Evolutionary conservation across 2,888 invertebrate species (phyloP).

Genomic region (Alentia gelatinosa): DNA sequence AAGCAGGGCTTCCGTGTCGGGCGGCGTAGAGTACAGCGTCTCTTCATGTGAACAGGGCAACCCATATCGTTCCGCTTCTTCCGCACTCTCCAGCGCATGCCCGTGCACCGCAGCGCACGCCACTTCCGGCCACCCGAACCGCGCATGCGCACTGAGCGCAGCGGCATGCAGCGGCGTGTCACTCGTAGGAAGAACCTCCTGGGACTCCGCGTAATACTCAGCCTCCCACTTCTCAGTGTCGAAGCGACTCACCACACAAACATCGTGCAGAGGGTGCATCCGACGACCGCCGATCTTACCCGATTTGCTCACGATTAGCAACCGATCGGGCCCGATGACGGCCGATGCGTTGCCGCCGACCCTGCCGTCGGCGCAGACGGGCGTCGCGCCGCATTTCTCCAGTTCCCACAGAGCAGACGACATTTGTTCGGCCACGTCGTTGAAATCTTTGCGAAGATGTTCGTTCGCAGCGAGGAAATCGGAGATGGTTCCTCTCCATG

Average conservation of each 20-base stretch:
- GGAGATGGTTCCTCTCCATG: constrained; percentile 49
- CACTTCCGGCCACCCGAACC: constrained; percentile 45
- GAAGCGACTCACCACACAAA: constrained; percentile 61
- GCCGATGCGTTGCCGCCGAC: constrained; percentile 62
- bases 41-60: constrained; percentile 61
- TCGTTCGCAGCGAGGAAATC: constrained; percentile 7
- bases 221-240: constrained; percentile 56
- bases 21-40: constrained; percentile 62
- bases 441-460: neutral
- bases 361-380: constrained; percentile 63
- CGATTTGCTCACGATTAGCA: constrained; percentile 63
- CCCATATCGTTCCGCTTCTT: constrained; percentile 54
- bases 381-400: constrained; percentile 61
- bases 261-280: constrained; percentile 57
- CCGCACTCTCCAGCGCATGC: constrained; percentile 61
- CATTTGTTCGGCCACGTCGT: constrained; percentile 34
- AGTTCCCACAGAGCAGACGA: constrained; percentile 58
- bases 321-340: neutral
- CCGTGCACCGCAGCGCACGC: constrained; percentile 61
- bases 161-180: constrained; percentile 63
- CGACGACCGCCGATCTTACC: constrained; percentile 56
- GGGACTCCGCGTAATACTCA: constrained; percentile 50
- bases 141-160: neutral
- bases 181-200: constrained; percentile 60
- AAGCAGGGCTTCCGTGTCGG: constrained; percentile 61